A percentile compares a stretch with the other conserved stretches of the same genome.
These are phyloP conservation scores for Xylocopa sonorina DNA, from an alignment of 1,140 invertebrate species.

Conservation along the genomic window DNA sequence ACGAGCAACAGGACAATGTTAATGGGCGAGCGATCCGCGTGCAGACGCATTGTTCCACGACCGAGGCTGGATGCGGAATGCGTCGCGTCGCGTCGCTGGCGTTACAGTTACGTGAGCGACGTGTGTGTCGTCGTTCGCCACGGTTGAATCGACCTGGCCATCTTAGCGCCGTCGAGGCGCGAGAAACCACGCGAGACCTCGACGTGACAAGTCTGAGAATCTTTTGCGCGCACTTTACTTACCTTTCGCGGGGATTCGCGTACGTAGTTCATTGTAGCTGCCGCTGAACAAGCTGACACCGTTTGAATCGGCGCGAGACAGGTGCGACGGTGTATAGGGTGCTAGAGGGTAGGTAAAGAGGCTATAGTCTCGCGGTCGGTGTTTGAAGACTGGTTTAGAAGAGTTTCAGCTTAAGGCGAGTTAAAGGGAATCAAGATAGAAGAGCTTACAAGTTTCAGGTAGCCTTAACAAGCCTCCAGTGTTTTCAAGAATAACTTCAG, in stretches of 20 bases:
- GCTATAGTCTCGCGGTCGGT: neutral
- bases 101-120: constrained; percentile 24
- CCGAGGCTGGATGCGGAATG: constrained; percentile 1
- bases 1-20: constrained; percentile 63
- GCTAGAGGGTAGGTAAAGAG: neutral
- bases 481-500: neutral
- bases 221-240: neutral
- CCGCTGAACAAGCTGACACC: no score
- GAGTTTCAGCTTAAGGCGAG: neutral
- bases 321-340: no score
- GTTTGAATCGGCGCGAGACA: no score
- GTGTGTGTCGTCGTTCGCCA: constrained; percentile 9
- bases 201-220: neutral
- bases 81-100: neutral
- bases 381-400: neutral
- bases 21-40: constrained; percentile 12
- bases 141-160: neutral
- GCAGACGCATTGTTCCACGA: constrained; percentile 6
- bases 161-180: neutral
- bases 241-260: no score
- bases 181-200: neutral
- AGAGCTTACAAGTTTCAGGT: neutral
- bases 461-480: neutral
- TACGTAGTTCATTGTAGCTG: no score
- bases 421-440: constrained; percentile 16